Conservation (phyloP, 2,797 vertebrate species). For the Gastrophryne carolinensis region DNA sequence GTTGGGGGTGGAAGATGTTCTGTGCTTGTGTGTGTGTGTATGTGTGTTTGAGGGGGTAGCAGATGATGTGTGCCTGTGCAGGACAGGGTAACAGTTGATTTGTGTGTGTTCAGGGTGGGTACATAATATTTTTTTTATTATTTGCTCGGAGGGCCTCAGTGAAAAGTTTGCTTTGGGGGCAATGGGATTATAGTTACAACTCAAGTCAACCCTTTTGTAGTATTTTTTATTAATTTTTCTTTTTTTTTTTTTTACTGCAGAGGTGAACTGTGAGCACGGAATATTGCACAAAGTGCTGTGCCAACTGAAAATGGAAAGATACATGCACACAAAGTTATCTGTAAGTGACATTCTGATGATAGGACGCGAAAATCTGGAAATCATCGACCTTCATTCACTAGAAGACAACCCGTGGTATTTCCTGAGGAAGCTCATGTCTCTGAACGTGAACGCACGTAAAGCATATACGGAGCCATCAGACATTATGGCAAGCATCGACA, state of each 20-base stretch:
- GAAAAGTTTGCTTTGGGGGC: no score
- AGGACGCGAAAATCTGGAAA: conserved; percentile 55
- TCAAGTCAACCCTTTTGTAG: no score
- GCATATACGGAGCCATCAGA: not conserved
- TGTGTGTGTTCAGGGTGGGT: no score
- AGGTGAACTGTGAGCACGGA: no score
- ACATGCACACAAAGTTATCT: conserved; percentile 55
- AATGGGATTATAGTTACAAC: no score
- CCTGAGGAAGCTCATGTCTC: conserved; percentile 64
- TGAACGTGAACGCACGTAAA: conserved; percentile 60
- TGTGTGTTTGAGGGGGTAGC: no score
- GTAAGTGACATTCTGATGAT: conserved; percentile 62
- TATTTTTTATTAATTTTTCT: not conserved
- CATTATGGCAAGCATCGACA: not conserved
- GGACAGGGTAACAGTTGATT: no score
- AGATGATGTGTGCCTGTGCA: no score
- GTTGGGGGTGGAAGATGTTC: no score
- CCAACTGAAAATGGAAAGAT: not conserved
- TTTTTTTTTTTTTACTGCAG: conserved; percentile 53
- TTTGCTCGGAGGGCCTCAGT: no score
- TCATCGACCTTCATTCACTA: conserved; percentile 50
- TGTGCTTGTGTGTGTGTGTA: no score
- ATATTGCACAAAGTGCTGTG: conserved; percentile 58
- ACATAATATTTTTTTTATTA: no score
- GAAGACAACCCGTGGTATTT: conserved; percentile 61